Evolutionary conservation across 2,888 invertebrate genomes (phyloP).

Genomic region (Agrilus mali): DNA sequence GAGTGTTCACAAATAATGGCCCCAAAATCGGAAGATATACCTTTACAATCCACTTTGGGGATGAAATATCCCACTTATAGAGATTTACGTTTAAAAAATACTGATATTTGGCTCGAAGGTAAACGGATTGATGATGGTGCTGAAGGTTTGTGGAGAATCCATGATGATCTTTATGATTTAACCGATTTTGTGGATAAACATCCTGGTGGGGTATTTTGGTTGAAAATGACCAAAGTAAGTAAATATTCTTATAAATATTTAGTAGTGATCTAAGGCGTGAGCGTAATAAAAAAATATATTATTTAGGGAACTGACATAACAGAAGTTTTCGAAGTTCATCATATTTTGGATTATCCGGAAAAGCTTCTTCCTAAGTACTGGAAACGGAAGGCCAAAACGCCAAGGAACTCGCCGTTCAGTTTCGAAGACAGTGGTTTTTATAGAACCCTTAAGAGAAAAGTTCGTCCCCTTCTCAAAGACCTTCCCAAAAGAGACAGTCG

Average conservation of each 20-base stretch:
- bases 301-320: slow-evolving; percentile 43
- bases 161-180: slow-evolving; percentile 71
- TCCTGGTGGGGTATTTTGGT: slow-evolving; percentile 74
- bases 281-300: neutral
- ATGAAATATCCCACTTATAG: slow-evolving; percentile 8
- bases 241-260: too few relatives aligned
- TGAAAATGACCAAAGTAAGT: slow-evolving; percentile 49
- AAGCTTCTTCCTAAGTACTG: slow-evolving; percentile 51
- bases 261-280: neutral
- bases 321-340: slow-evolving; percentile 65
- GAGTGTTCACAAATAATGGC: too few relatives aligned
- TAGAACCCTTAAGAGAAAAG: slow-evolving; percentile 49
- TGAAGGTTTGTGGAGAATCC: slow-evolving; percentile 63
- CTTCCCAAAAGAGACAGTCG: slow-evolving; percentile 32
- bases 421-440: slow-evolving; percentile 66
- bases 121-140: slow-evolving; percentile 57
- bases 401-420: slow-evolving; percentile 59
- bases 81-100: slow-evolving; percentile 1
- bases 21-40: neutral
- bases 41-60: slow-evolving; percentile 3
- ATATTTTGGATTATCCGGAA: slow-evolving; percentile 42
- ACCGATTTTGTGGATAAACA: slow-evolving; percentile 63
- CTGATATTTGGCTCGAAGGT: slow-evolving; percentile 45
- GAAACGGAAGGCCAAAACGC: slow-evolving; percentile 46
- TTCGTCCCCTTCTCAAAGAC: slow-evolving; percentile 39